Base-by-base conservation (phyloP, 1,140 invertebrate genomes). In the Notospermus geniculatus region DNA sequence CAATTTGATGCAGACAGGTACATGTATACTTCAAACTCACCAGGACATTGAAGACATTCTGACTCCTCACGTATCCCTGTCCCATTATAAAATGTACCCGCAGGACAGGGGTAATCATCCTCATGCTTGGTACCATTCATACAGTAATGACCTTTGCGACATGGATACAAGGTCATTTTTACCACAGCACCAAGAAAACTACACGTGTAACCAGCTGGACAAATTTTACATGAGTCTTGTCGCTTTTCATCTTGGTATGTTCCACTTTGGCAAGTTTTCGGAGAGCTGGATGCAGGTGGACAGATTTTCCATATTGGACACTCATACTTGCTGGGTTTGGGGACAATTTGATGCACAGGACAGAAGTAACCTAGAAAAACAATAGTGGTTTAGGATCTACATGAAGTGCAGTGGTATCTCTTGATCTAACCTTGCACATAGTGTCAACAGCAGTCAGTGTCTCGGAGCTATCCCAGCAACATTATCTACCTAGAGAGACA, bases 71-170 rank as follows among this genome's bases (percentile, higher is more conserved):
- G 56, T 30, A 78, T 62, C 15, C 71, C 74, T 15, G 72, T 75
- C 25, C 62, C 60, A 59, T 75, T 73, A 62, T 71, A 75, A 63
- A 70, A 78, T 13, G 73, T 75, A 0, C 76, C 76, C 29, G 62
- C 57, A 23, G 72, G 76, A 65, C 75, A 77, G 25, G 72, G 72
- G 59, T 62, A 71, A 60, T 76, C 64, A 11, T 19, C 63, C 0
- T 68, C 54, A n/a, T 68, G 60, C 39, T 67, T 66, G 7, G 74
- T 77, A 1, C 72, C 72, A 61, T 72, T 75, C 4, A 66, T 64
- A 58, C 75, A 77, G 62, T 73, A 77, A 53, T 75, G 68, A 65
- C 75, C 75, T 75, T 58, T 60, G 13, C 74, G 76, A 64, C 76
- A 78, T 19, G 63, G 50, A 29, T 72, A 71, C 0, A 59, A 25